Conservation (phyloP, 2,113 vertebrate species). For the Labeo catla region DNA sequence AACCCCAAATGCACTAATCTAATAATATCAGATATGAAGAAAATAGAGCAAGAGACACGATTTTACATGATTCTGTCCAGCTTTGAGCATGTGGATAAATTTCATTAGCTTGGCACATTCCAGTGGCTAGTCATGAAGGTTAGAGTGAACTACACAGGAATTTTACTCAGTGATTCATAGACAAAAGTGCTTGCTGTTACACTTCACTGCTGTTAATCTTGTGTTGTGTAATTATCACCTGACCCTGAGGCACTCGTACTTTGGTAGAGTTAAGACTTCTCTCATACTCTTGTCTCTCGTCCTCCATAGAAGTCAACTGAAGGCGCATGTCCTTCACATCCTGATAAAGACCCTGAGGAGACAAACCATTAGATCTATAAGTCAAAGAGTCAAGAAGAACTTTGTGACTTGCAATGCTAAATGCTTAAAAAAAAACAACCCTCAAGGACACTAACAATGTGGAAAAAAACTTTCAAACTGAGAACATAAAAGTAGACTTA, state of each 20-base stretch:
- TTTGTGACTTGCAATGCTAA: not conserved
- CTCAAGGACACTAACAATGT: not conserved
- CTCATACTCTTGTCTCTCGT: conserved; percentile 87
- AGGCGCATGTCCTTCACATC: conserved; percentile 88
- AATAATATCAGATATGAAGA: too few relatives aligned
- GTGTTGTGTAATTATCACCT: conserved; percentile 1
- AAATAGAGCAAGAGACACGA: not conserved
- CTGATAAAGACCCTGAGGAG: conserved; percentile 82
- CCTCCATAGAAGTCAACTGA: conserved; percentile 87
- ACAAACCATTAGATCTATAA: conserved; percentile 26
- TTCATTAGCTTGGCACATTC: conserved; percentile 4
- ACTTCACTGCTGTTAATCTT: conserved; percentile 10
- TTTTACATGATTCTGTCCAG: not conserved
- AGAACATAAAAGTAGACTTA: not conserved
- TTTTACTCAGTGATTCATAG: not conserved
- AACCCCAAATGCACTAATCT: not conserved
- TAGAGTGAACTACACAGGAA: not conserved
- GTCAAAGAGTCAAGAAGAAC: conserved; percentile 34
- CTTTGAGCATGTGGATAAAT: not conserved
- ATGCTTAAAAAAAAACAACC: not conserved
- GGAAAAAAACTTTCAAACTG: not conserved
- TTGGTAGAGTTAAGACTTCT: conserved; percentile 87
- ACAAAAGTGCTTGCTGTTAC: not conserved
- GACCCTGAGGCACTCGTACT: conserved; percentile 76
- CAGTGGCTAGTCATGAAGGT: not conserved